Evolutionary conservation across 2,797 vertebrate genomes (phyloP).

Genomic region (Caiman crocodilus): DNA sequence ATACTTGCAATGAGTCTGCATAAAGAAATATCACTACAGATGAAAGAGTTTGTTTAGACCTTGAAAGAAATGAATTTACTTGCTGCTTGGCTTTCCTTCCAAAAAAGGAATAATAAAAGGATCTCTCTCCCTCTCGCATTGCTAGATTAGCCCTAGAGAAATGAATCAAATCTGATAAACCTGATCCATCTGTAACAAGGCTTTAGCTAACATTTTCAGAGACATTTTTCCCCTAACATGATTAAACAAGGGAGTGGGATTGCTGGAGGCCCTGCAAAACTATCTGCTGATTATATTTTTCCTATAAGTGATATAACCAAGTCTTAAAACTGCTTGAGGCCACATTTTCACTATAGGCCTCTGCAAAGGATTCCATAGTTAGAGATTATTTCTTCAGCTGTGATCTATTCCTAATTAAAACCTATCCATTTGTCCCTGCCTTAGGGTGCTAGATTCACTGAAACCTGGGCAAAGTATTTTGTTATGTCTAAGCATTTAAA

Average conservation of each 20-base stretch:
- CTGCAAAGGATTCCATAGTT: slow-evolving; percentile 12
- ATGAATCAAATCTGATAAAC: slow-evolving; percentile 58
- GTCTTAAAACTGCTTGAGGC: slow-evolving; percentile 55
- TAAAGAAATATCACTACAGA: background rate
- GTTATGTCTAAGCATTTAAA: background rate
- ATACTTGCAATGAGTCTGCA: background rate
- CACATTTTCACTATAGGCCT: background rate
- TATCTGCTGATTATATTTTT: slow-evolving; percentile 45
- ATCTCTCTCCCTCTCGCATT: slow-evolving; percentile 46
- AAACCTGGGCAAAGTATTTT: background rate
- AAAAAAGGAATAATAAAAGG: background rate
- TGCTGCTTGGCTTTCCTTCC: slow-evolving; percentile 12
- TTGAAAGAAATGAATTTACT: background rate
- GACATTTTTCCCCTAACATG: slow-evolving; percentile 58
- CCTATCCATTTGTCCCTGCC: background rate
- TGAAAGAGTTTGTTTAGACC: background rate
- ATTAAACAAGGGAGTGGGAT: slow-evolving; percentile 17
- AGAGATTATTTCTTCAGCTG: slow-evolving; percentile 17
- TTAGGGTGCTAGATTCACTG: background rate
- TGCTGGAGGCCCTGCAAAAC: slow-evolving; percentile 50
- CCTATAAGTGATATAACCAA: slow-evolving; percentile 16
- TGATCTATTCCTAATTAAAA: slow-evolving; percentile 40
- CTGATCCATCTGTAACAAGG: slow-evolving; percentile 54
- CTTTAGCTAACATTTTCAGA: slow-evolving; percentile 64
- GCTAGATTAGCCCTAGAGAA: slow-evolving; percentile 32